Base-by-base conservation (phyloP, 2,888 invertebrate genomes). In the Urechis unicinctus region DNA sequence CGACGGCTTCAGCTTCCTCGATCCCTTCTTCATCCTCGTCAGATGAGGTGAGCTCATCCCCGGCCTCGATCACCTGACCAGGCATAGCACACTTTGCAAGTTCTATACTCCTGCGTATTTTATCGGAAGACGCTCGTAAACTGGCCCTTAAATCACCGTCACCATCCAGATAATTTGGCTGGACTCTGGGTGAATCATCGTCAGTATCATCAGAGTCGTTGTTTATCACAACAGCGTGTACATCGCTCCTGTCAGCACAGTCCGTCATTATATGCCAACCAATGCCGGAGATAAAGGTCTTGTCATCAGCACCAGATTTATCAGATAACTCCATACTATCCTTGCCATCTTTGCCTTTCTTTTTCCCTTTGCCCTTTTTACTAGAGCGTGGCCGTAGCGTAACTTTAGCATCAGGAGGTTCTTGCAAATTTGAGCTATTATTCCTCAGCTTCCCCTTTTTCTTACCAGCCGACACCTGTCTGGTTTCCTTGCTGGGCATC, bases 241-340 rank as follows among this genome's bases (percentile, higher is more conserved):
- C 50, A 36, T 50, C 67, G 66, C 26, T 64, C 66, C 48, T 71
- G 70, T 30, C 64, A 56, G 59, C 70, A 61, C 69, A 69, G 1
- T 65, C 61, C 17, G 72, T 66, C 13, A 67, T 64, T 17, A 74
- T 55, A 50, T 72, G 72, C 72, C 72, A 72, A 5, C 71, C 73
- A 43, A 71, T 68, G 5, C 73, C 74, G 45, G 71, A 68, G 24
- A 72, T 70, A 25, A 70, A 50, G 31, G 71, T 71, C 3, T 46
- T 50, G n/a, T 47, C 53, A 5, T 45, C 21, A 24, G 25, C 52
- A n/a, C 46, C 58, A 26, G 22, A 21, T 17, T 53, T 36, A 42
- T 59, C 47, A 13, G 50, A 31, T 4, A 49, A 47, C 22, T 24
- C 30, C 26, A 36, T 42, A 17, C 42, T 36, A 17, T 24, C 53